phyloP scores from a whole-genome alignment of 92 coral and sea anemone species.

The Ricordea florida region DNA sequence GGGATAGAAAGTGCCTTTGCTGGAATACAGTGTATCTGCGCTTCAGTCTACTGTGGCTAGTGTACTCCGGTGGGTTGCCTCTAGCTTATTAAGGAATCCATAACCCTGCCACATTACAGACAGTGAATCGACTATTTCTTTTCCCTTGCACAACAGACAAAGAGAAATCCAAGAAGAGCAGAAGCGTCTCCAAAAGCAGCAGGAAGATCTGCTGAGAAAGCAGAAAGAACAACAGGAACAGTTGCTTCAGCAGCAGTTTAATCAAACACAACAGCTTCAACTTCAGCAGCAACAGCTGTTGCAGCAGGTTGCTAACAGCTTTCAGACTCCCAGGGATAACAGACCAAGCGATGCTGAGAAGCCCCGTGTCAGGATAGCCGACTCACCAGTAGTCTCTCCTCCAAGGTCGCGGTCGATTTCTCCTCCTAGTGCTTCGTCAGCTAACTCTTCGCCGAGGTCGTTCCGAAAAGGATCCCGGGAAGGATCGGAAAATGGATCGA shows the following conservation, averaged over 20 bases:
- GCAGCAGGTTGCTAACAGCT: constrained; percentile 73
- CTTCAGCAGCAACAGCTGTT: constrained; percentile 81
- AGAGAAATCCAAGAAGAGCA: constrained; percentile 83
- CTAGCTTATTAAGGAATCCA: too few relatives aligned
- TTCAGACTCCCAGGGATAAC: constrained; percentile 48
- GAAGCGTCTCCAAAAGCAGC: constrained; percentile 83
- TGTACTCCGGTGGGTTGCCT: too few relatives aligned
- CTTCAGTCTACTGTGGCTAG: too few relatives aligned
- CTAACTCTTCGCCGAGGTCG: constrained; percentile 38
- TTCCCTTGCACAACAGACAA: constrained; percentile 3
- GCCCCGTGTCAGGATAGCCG: constrained; percentile 40
- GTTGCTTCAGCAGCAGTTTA: constrained; percentile 82
- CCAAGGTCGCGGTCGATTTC: constrained; percentile 53
- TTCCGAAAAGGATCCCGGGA: constrained; percentile 53
- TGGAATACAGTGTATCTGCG: too few relatives aligned
- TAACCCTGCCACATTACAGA: too few relatives aligned
- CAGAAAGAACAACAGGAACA: constrained; percentile 94
- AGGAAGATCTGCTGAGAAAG: constrained; percentile 81
- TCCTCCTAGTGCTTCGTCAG: constrained; percentile 54
- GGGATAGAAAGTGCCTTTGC: too few relatives aligned
- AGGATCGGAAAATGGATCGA: constrained; percentile 46
- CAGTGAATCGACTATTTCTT: background rate
- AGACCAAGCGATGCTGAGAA: constrained; percentile 12
- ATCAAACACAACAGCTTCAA: constrained; percentile 79
- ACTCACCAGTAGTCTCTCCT: constrained; percentile 46